phyloP scores from a whole-genome alignment of 2,113 vertebrate species.

The Cryptotis parvus region DNA sequence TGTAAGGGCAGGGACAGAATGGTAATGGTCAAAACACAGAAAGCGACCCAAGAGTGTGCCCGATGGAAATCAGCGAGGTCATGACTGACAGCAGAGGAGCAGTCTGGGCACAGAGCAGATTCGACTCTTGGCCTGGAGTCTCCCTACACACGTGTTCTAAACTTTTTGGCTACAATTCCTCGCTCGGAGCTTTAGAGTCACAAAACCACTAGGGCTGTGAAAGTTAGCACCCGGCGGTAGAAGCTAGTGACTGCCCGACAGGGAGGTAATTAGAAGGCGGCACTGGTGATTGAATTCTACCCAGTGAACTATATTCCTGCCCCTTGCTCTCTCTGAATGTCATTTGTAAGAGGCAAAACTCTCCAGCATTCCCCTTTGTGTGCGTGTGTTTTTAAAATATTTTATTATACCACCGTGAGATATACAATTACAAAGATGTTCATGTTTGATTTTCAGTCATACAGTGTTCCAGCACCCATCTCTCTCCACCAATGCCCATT shows the following conservation, averaged over 20 bases:
- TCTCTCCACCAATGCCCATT: no score
- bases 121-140: constrained; percentile 12
- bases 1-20: constrained; percentile 66
- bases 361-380: not conserved
- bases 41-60: constrained; percentile 14
- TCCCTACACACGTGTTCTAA: not conserved
- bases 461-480: no score
- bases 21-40: not conserved
- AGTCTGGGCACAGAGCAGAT: accelerated
- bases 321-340: constrained; percentile 21
- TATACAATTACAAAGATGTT: no score
- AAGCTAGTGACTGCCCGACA: not conserved
- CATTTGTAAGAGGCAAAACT: constrained; percentile 15
- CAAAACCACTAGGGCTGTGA: constrained; percentile 4
- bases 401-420: no score
- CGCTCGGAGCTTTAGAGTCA: constrained; percentile 26
- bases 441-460: no score
- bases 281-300: not conserved
- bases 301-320: no score
- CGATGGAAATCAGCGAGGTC: not conserved
- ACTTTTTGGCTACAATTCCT: constrained; percentile 2
- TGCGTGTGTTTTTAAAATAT: no score
- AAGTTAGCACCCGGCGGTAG: not conserved
- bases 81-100: not conserved
- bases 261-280: constrained; percentile 42